A percentile compares a stretch with the other conserved stretches of the same genome.
Conservation (phyloP, 2,113 vertebrate genomes). For the Benitochromis conjunctus region DNA sequence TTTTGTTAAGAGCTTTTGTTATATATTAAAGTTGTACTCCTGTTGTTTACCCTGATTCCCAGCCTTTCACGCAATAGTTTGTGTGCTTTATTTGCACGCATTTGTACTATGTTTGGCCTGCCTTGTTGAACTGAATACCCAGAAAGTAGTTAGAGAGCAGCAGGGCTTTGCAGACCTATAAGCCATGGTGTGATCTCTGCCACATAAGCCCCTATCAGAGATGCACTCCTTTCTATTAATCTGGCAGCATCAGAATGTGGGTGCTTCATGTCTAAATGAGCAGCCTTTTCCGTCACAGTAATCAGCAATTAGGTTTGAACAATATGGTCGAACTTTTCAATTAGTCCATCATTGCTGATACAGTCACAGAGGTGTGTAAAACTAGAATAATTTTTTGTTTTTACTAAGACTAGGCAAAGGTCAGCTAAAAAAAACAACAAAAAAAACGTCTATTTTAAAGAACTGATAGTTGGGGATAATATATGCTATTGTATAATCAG, state of each 20-base stretch:
- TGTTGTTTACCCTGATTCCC: not conserved
- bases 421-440: not conserved
- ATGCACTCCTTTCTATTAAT: not conserved
- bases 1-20: not conserved
- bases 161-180: conserved; percentile 27
- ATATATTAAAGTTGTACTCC: not conserved
- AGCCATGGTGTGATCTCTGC: conserved; percentile 48
- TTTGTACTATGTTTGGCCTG: not conserved
- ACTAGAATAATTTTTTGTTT: not conserved
- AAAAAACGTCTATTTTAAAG: not conserved
- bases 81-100: not conserved
- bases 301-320: not conserved
- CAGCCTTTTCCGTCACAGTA: not conserved
- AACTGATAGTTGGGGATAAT: not conserved
- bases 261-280: not conserved
- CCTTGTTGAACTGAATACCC: not conserved
- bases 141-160: conserved; percentile 20
- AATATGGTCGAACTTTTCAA: not conserved
- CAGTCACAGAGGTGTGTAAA: not conserved
- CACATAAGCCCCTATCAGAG: not conserved
- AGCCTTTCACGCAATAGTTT: not conserved
- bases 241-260: not conserved
- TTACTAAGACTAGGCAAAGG: not conserved
- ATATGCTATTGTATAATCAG: not conserved
- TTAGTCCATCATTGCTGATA: not conserved